Base-by-base conservation (phyloP, 2,797 vertebrate species). In the Gymnothorax javanicus region DNA sequence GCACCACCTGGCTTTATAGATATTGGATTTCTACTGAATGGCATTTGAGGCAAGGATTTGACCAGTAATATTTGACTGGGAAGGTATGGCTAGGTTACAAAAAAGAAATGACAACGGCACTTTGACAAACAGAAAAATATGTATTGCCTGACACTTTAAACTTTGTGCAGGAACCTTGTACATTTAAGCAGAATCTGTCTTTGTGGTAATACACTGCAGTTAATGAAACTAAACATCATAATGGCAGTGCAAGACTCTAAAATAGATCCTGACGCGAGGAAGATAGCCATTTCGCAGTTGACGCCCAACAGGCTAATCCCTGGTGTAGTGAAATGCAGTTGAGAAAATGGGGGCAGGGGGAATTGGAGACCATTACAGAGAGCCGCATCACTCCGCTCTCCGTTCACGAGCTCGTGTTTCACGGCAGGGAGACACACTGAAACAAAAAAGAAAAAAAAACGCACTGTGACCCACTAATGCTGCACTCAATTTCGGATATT, bases 391-490 rank as follows among this genome's bases (percentile, higher is more conserved):
- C 13, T 11, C 52, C 33, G 33, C 56, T 9, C 23, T 23, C 79
- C 7, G 11, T 62, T 62, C 12, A 5, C 58, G 25, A 13, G 82
- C 27, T 59, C 2, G 73, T 5, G 7, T 54, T 50, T 13, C 50
- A 17, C 27, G n/a, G 58, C 43, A 27, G 25, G 71, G 7, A 54
- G 62, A 60, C 0, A 9, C 12, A 12, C 43, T n/a, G 11, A 6
- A 33, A 2, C 60, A 23, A 23, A 50, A 82, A 82, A 84, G n/a
- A 43, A 43, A 43, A 43, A 43, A 43, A 43, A 43, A 43, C 71
- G 50, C 25, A 27, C 17, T 1, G 86, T 84, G 83, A 84, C 82
- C 83, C 71, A 33, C 56, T 60, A 79, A 62, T 15, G 57, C 11
- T 57, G 43, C 86, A 33, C 59, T 58, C 73, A 4, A 33, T 67